Percentiles rank a stretch among this genome's conserved stretches.
Conservation (phyloP, 2,888 invertebrate genomes). For the Dicyrtomina minuta region DNA sequence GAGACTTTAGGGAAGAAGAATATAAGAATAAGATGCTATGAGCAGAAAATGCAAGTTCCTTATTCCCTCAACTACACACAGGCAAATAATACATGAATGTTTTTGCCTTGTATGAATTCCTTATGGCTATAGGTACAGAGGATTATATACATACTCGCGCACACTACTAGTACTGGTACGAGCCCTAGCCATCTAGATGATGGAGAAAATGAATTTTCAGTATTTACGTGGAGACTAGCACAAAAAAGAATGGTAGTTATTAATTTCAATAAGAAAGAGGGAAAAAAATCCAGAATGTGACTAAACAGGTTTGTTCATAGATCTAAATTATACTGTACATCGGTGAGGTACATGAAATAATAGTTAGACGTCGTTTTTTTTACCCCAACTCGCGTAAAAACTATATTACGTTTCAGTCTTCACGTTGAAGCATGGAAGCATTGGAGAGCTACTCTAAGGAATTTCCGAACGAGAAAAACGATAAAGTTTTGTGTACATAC, state of each 20-base stretch:
- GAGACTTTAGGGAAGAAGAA: neutral
- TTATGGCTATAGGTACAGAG: too few species aligned
- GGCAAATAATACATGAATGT: neutral
- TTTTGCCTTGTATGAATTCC: too few species aligned
- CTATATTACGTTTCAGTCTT: neutral
- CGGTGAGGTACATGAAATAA: constrained; percentile 12
- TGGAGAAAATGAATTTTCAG: constrained; percentile 4
- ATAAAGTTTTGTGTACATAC: too few species aligned
- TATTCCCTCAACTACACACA: too few species aligned
- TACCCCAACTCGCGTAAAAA: constrained; percentile 1
- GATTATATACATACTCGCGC: neutral
- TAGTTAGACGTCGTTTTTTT: constrained; percentile 9
- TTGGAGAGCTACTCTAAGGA: constrained; percentile 8
- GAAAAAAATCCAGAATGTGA: constrained; percentile 35
- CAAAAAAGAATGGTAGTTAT: constrained; percentile 27
- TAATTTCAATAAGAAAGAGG: constrained; percentile 28
- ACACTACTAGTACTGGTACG: too few species aligned
- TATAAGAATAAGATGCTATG: too few species aligned
- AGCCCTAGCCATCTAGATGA: neutral
- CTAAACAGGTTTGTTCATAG: constrained; percentile 31
- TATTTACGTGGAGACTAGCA: constrained; percentile 1
- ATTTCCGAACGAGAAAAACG: neutral
- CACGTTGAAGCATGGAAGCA: too few species aligned
- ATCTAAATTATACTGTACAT: constrained; percentile 22
- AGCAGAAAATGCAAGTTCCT: too few species aligned